Evolutionary conservation across 1,140 invertebrate species (phyloP).

Genomic region (Muscidifurax raptorellus): DNA sequence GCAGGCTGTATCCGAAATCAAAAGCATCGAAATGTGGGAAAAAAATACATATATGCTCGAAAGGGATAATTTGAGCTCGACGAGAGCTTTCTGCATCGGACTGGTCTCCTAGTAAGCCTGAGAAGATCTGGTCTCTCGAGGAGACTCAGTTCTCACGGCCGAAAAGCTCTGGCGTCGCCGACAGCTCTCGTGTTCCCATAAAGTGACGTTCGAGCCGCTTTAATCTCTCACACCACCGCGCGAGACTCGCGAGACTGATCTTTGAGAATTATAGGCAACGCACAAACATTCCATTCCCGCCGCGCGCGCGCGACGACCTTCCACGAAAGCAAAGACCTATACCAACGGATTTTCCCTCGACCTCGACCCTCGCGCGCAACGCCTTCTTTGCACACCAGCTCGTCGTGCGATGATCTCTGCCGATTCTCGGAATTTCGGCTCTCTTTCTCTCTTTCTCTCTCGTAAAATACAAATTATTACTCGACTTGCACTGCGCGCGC

Average conservation of each 20-base stretch:
- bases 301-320: background rate
- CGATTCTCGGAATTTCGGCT: background rate
- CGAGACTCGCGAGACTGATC: background rate
- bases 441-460: background rate
- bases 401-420: background rate
- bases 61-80: constrained; percentile 26
- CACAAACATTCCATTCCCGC: background rate
- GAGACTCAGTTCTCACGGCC: constrained; percentile 70
- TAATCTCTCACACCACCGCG: background rate
- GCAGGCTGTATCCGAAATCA: background rate
- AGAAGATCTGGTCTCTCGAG: constrained; percentile 67
- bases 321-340: constrained; percentile 6
- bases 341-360: constrained; percentile 5
- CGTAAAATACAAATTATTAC: constrained; percentile 32
- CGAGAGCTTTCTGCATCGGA: constrained; percentile 64
- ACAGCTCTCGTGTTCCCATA: constrained; percentile 34
- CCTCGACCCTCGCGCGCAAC: background rate
- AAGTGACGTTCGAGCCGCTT: constrained; percentile 37
- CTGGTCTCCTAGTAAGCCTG: constrained; percentile 73
- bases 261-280: constrained; percentile 14
- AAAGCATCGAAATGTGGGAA: background rate
- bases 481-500: background rate
- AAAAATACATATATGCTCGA: constrained; percentile 36
- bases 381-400: background rate
- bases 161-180: constrained; percentile 55